phyloP scores from a whole-genome alignment of 2,888 invertebrate species.

The Habrosyne pyritoides region DNA sequence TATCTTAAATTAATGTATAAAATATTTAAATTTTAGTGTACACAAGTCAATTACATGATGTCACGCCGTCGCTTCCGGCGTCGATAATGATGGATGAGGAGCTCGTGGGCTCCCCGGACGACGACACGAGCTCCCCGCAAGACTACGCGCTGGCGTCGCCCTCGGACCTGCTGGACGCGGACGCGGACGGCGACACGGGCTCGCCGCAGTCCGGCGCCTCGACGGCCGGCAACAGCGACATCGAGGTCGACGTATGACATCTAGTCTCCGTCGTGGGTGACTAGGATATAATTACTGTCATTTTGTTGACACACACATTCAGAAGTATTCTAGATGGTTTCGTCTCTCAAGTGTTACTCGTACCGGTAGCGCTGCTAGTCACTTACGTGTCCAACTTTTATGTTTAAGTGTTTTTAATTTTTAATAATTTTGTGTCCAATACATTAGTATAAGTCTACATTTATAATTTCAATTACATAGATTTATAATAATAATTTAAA shows the following conservation, averaged over 20 bases:
- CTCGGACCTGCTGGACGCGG: constrained; percentile 22
- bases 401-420: constrained; percentile 51
- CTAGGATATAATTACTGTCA: constrained; percentile 43
- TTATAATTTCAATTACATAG: constrained; percentile 1
- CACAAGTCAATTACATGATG: constrained; percentile 75
- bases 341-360: constrained; percentile 27
- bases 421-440: constrained; percentile 28
- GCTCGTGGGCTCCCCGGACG: constrained; percentile 57
- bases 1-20: constrained; percentile 6
- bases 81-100: constrained; percentile 82
- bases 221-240: constrained; percentile 65
- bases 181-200: constrained; percentile 30
- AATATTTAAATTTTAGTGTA: constrained; percentile 57
- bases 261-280: constrained; percentile 53
- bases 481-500: not conserved
- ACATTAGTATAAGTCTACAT: not conserved
- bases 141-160: constrained; percentile 45
- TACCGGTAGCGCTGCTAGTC: constrained; percentile 51
- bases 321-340: constrained; percentile 24
- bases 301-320: constrained; percentile 24
- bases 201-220: constrained; percentile 60
- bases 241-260: constrained; percentile 79
- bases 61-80: constrained; percentile 77
- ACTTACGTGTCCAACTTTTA: constrained; percentile 27
- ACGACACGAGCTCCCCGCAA: constrained; percentile 67